Evolutionary conservation across 2,113 vertebrate genomes (phyloP), one percentile per base, ranked within the genome.

Genomic region (Cnemophilus loriae): DNA sequence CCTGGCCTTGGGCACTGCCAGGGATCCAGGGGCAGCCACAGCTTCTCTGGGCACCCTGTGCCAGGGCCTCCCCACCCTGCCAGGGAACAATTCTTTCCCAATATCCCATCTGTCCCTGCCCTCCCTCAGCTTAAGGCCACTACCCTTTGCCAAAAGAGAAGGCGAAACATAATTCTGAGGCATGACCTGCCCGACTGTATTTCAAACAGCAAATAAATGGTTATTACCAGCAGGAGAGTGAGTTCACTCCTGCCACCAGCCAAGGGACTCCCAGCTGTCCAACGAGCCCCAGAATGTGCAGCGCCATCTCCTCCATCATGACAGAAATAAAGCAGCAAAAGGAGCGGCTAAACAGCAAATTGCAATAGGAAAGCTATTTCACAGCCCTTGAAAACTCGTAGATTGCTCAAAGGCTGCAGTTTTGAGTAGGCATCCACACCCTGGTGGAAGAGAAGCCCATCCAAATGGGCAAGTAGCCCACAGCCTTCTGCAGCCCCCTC

Each of bases 61-160:
- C 67, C 67, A 61, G 67, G 33, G 16, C 10, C 33, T 71, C 0
- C 3, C 19, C 55, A 30, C 10, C 55, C 37, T 70, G 2, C 0
- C 49, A 64, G 49, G 33, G 28, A 33, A 8, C 4, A 30, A 84
- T 56, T 55, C 37, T 37, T 59, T 0, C 44, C 71, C 32, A 59
- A 22, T 3, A 50, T 18, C 20, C 44, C 32, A 44, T 0, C 21
- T 0, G 14, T 0, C 37, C 6, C 27, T 44, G 21, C 46, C 7
- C 33, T 52, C 37, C 27, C 11, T 68, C 53, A 44, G 7, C 15
- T 11, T 44, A 22, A 86, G 27, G 53, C 17, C 52, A 35, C 8
- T 32, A 11, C 21, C 5, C 9, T 37, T 27, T 23, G 63, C 14
- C 46, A 87, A 70, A 89, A 87, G 33, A 39, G 35, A 83, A 75